These are phyloP conservation scores for Himalopsyche kuldschensis DNA, from an alignment of 2,888 invertebrate genomes.

Conservation along the genomic window DNA sequence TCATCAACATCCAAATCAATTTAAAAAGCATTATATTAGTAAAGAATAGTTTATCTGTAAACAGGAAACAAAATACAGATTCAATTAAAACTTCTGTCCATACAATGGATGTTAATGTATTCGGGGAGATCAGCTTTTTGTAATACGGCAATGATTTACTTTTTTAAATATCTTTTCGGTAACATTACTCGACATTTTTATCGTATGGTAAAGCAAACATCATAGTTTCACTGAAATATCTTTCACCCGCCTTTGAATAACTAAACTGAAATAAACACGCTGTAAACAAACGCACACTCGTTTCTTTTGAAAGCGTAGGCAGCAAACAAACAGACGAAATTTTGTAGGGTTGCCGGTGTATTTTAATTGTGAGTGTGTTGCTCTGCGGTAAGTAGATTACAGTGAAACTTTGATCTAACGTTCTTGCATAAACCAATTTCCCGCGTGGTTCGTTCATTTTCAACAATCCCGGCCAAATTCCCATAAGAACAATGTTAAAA, in stretches of 20 bases:
- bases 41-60: background rate
- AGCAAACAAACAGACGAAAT: background rate
- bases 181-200: background rate
- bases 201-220: background rate
- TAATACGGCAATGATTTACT: background rate
- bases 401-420: too few species aligned
- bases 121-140: background rate
- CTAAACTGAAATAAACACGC: slow-evolving; percentile 3
- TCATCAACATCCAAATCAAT: too few species aligned
- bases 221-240: background rate
- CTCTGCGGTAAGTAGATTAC: too few species aligned
- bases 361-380: background rate
- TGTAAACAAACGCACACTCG: slow-evolving; percentile 24
- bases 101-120: background rate
- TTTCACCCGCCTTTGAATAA: background rate
- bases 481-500: too few species aligned
- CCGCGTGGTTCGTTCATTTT: too few species aligned
- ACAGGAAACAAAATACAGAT: background rate
- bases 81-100: background rate
- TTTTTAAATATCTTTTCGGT: background rate
- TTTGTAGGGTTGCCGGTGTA: background rate
- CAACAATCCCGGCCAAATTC: too few species aligned
- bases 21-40: too few species aligned
- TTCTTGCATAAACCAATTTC: too few species aligned
- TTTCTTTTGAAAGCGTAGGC: slow-evolving; percentile 24